Percentiles rank a stretch among this genome's conserved stretches.
These are phyloP conservation scores for Lamproptera curius DNA, from an alignment of 2,888 invertebrate species.

Conservation along the genomic window DNA sequence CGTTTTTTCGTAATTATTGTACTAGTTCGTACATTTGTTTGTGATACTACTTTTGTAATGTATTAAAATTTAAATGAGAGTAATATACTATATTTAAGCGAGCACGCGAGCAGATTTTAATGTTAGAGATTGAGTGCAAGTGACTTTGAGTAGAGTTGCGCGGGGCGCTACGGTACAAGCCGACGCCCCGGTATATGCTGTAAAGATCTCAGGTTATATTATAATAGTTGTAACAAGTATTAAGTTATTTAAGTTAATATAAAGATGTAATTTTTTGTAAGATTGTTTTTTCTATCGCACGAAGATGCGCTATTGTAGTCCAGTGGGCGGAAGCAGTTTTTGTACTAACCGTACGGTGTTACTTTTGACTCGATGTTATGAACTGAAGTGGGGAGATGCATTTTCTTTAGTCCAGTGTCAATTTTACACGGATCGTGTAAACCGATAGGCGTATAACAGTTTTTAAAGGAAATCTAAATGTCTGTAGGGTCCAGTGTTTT, in stretches of 20 bases:
- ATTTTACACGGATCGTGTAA: conserved; percentile 66
- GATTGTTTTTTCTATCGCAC: conserved; percentile 68
- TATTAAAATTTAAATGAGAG: conserved; percentile 70
- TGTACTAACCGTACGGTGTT: conserved; percentile 52
- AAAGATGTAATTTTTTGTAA: conserved; percentile 73
- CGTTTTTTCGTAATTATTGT: conserved; percentile 66
- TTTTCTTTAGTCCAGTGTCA: conserved; percentile 72
- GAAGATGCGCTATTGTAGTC: conserved; percentile 47
- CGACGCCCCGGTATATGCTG: conserved; percentile 44
- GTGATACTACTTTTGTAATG: conserved; percentile 79
- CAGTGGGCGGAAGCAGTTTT: conserved; percentile 51
- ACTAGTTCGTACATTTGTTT: conserved; percentile 79
- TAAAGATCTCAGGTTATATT: conserved; percentile 77
- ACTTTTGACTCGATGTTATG: conserved; percentile 40
- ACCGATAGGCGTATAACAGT: conserved; percentile 67
- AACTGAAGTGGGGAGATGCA: conserved; percentile 53
- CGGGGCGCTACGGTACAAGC: conserved; percentile 31
- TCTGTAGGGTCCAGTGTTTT: conserved; percentile 77
- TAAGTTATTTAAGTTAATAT: conserved; percentile 78
- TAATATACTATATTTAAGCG: conserved; percentile 68
- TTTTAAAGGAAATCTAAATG: conserved; percentile 74
- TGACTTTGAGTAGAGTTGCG: conserved; percentile 46
- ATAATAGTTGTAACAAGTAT: conserved; percentile 76
- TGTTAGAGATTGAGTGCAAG: conserved; percentile 50
- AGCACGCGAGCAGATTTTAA: conserved; percentile 60